A percentile compares a stretch with the other conserved stretches of the same genome.
Evolutionary conservation across 2,888 invertebrate species (phyloP).

Genomic region (Cephus sareptanus): DNA sequence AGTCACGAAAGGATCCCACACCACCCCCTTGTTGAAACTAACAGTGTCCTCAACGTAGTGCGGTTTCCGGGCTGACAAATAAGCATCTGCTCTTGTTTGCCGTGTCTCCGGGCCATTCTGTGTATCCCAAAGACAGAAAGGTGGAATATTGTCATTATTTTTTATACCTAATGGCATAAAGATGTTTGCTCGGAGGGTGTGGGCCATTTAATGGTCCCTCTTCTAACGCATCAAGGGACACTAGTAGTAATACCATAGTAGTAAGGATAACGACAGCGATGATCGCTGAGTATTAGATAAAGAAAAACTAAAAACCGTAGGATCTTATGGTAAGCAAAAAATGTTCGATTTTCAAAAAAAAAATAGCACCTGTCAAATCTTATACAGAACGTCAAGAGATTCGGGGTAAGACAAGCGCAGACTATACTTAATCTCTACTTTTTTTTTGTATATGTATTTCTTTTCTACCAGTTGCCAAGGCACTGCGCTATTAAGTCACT

Average conservation of each 20-base stretch:
- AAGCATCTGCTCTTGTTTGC: constrained; percentile 6
- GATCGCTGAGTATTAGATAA: not conserved
- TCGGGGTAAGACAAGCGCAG: not conserved
- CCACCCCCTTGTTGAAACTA: not conserved
- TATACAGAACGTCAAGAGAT: not conserved
- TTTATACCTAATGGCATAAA: constrained; percentile 1
- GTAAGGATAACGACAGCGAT: not conserved
- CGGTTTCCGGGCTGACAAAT: not conserved
- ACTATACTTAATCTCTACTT: not conserved
- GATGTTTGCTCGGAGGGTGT: not conserved
- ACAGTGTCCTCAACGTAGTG: not conserved
- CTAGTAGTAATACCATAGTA: not conserved
- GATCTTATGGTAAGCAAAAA: not conserved
- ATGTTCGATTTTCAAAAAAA: not conserved
- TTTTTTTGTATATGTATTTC: not conserved
- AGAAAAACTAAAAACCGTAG: not conserved
- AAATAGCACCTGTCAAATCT: not conserved
- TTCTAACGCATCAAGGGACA: not conserved
- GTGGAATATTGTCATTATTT: constrained; percentile 1
- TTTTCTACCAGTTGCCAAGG: not conserved
- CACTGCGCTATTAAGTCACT: constrained; percentile 12
- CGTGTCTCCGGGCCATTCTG: not conserved
- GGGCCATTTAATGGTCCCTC: not conserved
- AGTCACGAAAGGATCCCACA: not conserved
- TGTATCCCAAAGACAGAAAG: not conserved